Percentiles rank a stretch among this genome's conserved stretches.
Conservation (phyloP, 1,140 invertebrate species). For the Euura saliciscinereae region DNA sequence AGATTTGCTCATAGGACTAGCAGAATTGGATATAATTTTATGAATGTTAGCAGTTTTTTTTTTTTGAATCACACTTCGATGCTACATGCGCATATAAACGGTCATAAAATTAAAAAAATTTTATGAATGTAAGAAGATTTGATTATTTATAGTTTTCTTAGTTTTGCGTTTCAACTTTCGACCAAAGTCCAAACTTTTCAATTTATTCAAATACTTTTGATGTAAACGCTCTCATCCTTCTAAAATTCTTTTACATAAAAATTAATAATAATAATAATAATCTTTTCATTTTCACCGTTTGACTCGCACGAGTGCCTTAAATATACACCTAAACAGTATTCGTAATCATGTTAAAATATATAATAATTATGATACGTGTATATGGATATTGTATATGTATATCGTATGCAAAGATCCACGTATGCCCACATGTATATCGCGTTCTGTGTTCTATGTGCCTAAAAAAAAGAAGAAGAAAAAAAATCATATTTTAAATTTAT, state of each 20-base stretch:
- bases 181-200: neutral
- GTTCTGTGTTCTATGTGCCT: slow-evolving; percentile 46
- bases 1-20: neutral
- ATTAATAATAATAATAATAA: slow-evolving; percentile 14
- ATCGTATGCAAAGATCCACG: slow-evolving; percentile 17
- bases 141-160: too few relatives aligned
- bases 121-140: too few relatives aligned
- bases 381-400: slow-evolving; percentile 11
- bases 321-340: slow-evolving; percentile 46
- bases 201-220: neutral
- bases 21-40: neutral
- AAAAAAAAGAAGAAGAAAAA: slow-evolving; percentile 33
- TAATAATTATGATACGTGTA: slow-evolving; percentile 20
- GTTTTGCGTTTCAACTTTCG: too few relatives aligned
- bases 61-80: neutral
- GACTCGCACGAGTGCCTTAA: slow-evolving; percentile 51
- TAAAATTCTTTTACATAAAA: too few relatives aligned
- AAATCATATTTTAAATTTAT: neutral
- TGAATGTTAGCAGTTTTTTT: neutral
- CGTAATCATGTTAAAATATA: slow-evolving; percentile 33
- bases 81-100: neutral
- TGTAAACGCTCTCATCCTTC: too few relatives aligned
- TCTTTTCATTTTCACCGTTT: slow-evolving; percentile 30
- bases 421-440: slow-evolving; percentile 28
- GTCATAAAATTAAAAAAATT: too few relatives aligned